Conservation (phyloP, 2,797 vertebrate genomes). For the Melanotaenia boesemani region DNA sequence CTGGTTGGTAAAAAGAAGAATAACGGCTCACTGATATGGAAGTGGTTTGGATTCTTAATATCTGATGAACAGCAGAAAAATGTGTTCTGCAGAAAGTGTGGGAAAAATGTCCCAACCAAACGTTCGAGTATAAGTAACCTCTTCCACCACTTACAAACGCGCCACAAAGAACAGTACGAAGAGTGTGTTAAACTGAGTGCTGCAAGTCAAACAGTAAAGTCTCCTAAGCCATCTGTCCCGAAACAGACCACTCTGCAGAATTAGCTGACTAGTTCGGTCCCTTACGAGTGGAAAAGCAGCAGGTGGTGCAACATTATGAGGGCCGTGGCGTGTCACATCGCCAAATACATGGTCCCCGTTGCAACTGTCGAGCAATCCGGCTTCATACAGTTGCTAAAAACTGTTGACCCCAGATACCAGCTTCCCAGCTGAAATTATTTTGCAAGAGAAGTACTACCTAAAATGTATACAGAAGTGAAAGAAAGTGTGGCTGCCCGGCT, state of each 20-base stretch:
- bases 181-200: too few relatives aligned
- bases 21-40: neutral
- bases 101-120: neutral
- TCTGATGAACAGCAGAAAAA: neutral
- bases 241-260: neutral
- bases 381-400: too few relatives aligned
- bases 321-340: too few relatives aligned
- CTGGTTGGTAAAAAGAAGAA: neutral
- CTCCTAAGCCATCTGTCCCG: slow-evolving; percentile 23
- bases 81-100: neutral
- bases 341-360: too few relatives aligned
- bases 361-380: too few relatives aligned
- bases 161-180: neutral
- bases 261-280: slow-evolving; percentile 4
- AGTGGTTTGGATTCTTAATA: neutral
- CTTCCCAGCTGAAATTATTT: too few relatives aligned
- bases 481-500: too few relatives aligned
- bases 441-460: too few relatives aligned
- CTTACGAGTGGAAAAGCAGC: too few relatives aligned
- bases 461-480: too few relatives aligned
- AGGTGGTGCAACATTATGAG: too few relatives aligned
- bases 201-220: neutral
- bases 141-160: slow-evolving; percentile 1
- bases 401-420: too few relatives aligned
- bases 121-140: neutral